Percentiles rank a stretch among this genome's conserved stretches.
Evolutionary conservation across 2,888 invertebrate species (phyloP).

Genomic region (Lissonota sp.): DNA sequence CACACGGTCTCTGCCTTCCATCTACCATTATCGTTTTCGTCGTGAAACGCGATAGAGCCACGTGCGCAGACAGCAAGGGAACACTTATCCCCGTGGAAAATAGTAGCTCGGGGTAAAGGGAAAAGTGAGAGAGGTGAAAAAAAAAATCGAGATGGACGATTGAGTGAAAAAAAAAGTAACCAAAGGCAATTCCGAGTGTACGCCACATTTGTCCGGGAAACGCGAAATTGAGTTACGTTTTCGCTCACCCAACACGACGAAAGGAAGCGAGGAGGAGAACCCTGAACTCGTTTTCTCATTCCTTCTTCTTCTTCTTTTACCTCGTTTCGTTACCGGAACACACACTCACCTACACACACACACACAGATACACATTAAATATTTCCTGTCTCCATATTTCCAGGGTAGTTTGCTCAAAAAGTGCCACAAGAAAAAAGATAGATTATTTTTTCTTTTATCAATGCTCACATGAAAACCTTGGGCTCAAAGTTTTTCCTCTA

Average conservation of each 20-base stretch:
- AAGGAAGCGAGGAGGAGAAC: conserved; percentile 2
- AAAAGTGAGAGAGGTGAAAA: background rate
- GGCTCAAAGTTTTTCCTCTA: background rate
- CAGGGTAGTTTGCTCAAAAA: conserved; percentile 12
- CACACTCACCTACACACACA: too few species aligned
- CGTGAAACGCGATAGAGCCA: conserved; percentile 39
- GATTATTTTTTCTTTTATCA: background rate
- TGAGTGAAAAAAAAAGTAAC: conserved; percentile 32
- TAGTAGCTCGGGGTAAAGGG: background rate
- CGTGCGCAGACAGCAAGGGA: conserved; percentile 15
- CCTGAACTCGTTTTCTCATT: conserved; percentile 35
- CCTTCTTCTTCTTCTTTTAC: conserved; percentile 2
- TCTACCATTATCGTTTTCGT: conserved; percentile 39
- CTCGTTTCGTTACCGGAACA: conserved; percentile 34
- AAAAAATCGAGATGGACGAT: conserved; percentile 10
- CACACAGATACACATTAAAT: conserved; percentile 5
- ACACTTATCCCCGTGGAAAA: conserved; percentile 35
- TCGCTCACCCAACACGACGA: conserved; percentile 39
- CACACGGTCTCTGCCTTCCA: conserved; percentile 14
- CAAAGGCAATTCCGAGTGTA: conserved; percentile 56
- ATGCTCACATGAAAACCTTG: background rate
- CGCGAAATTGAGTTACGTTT: conserved; percentile 55
- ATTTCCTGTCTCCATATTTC: conserved; percentile 29
- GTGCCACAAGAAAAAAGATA: conserved; percentile 12
- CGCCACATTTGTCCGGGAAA: conserved; percentile 55